A percentile compares a stretch with the other conserved stretches of the same genome.
These are phyloP conservation scores for Pterostichus niger DNA, from an alignment of 2,888 invertebrate species.

Conservation along the genomic window DNA sequence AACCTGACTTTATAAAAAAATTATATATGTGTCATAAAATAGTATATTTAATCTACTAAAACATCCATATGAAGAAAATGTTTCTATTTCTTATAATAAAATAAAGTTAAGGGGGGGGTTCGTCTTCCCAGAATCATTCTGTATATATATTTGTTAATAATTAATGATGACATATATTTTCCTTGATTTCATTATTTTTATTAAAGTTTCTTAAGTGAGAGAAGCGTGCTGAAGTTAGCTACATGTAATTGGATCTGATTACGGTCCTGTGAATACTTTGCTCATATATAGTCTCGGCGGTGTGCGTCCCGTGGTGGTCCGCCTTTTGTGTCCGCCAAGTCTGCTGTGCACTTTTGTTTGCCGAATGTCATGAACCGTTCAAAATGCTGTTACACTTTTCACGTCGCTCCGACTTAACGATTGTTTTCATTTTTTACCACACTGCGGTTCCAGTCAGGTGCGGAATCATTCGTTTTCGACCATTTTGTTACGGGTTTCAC, in stretches of 20 bases:
- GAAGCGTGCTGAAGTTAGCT: too few relatives aligned
- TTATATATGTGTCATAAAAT: too few relatives aligned
- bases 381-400: slow-evolving; percentile 55
- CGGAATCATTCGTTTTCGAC: not conserved
- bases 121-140: too few relatives aligned
- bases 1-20: too few relatives aligned
- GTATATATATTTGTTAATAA: too few relatives aligned
- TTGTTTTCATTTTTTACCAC: slow-evolving; percentile 44
- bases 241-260: not conserved
- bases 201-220: too few relatives aligned
- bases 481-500: slow-evolving; percentile 27
- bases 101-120: too few relatives aligned
- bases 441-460: slow-evolving; percentile 31
- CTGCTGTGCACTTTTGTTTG: slow-evolving; percentile 37
- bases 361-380: slow-evolving; percentile 59
- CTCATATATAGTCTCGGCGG: not conserved
- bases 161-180: too few relatives aligned
- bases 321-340: slow-evolving; percentile 30
- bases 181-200: too few relatives aligned
- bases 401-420: slow-evolving; percentile 17
- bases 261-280: not conserved
- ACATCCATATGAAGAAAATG: too few relatives aligned
- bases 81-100: too few relatives aligned
- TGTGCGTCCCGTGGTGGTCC: slow-evolving; percentile 45
- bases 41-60: too few relatives aligned